Evolutionary conservation across 2,888 invertebrate species (phyloP), one percentile per base, ranked within the genome.

Genomic region (Deroplatys truncata): DNA sequence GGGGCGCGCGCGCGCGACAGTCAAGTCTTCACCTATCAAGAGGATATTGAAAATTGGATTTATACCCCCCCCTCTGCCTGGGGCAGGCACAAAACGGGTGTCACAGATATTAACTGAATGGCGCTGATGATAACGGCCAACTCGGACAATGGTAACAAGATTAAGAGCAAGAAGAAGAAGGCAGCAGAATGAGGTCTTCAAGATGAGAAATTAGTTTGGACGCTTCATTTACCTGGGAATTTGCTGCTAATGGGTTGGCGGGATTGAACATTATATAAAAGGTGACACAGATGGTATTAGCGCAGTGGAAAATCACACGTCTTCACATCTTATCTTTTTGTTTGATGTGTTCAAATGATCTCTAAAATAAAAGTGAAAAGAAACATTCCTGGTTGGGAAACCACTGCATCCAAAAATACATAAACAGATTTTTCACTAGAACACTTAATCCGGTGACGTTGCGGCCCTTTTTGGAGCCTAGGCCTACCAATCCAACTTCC

Each of bases 1-100:
- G 16, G 16, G 56, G 56, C 16, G 16, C 35, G 35, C 5, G 35
- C 35, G 35, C 5, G 56, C 56, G 56, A 16, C 56, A 72, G 56
- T 72, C 15, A 13, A 25, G 83, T 82, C 82, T 83, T 35, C 28
- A 83, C 87, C 82, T 83, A 83, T 87, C 82, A 87, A 43, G 87
- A 82, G 83, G 82, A 82, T 87, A 87, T 87, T 87, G 87, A 87
- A 87, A 87, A 87, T 87, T 87, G 87, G 82, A 87, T 87, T 87
- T 87, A 72, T 72, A 72, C 25, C 56, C 56, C 15, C 49, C 49
- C 56, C 56, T 72, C 4, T 20, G 56, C 56, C 56, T 72, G 56
- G 9, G 25, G 56, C 56, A 10, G 15, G 49, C 49, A 49, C 49
- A 56, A 56, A 56, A 56, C 56, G 56, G 56, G 56, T 72, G 56